phyloP scores from a whole-genome alignment of 2,113 vertebrate species.

The Phalacrocorax carbo region DNA sequence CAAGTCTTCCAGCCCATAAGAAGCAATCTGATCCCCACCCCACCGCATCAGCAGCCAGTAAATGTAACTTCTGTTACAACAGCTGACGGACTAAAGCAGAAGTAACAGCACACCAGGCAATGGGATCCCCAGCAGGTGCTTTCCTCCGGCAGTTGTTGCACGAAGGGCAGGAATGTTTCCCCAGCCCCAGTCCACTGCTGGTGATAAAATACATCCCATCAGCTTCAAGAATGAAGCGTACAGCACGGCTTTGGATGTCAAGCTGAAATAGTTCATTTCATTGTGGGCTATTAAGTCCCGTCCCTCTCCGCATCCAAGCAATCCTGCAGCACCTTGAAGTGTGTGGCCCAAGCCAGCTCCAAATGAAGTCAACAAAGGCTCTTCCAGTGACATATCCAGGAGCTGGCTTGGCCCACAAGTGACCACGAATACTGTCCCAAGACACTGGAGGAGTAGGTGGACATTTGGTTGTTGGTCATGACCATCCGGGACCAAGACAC shows the following conservation, averaged over 20 bases:
- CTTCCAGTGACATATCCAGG: background rate
- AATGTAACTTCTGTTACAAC: slow-evolving; percentile 28
- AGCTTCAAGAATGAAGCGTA: background rate
- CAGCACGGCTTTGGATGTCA: background rate
- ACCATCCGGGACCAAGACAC: background rate
- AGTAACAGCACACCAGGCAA: slow-evolving; percentile 42
- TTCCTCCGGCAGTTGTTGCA: slow-evolving; percentile 18
- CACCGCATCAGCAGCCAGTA: background rate
- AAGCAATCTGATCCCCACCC: slow-evolving; percentile 19
- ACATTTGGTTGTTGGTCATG: background rate
- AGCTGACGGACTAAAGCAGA: slow-evolving; percentile 50
- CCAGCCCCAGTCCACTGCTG: background rate
- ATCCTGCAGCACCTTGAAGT: background rate
- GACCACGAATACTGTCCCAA: accelerated
- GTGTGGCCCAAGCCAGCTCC: background rate
- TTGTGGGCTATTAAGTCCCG: too few relatives aligned
- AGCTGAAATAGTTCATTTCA: background rate
- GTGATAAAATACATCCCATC: background rate
- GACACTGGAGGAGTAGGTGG: background rate
- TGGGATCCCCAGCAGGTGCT: slow-evolving; percentile 7
- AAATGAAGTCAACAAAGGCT: background rate
- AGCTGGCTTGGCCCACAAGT: background rate
- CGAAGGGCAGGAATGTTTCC: slow-evolving; percentile 9
- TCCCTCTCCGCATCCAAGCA: background rate
- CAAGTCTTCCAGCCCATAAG: background rate